Evolutionary conservation across 2,797 vertebrate genomes (phyloP).

Genomic region (Thunnus albacares): DNA sequence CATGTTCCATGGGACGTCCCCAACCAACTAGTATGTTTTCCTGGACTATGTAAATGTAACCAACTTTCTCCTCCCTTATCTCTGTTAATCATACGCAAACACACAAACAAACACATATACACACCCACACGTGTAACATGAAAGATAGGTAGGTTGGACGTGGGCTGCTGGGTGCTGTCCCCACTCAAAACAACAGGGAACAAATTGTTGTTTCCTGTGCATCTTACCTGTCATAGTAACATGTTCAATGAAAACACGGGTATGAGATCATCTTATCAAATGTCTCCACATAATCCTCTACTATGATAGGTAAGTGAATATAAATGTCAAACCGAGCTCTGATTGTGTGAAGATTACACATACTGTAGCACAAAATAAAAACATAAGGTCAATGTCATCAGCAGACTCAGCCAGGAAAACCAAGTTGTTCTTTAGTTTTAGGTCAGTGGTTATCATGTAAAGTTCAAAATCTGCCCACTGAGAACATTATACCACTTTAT

Average conservation of each 20-base stretch:
- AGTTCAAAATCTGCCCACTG: background rate
- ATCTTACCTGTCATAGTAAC: background rate
- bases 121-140: slow-evolving; percentile 29
- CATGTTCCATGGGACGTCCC: slow-evolving; percentile 74
- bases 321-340: background rate
- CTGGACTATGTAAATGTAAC: slow-evolving; percentile 67
- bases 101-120: slow-evolving; percentile 14
- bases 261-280: background rate
- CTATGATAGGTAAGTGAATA: background rate
- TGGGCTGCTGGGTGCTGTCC: slow-evolving; percentile 67
- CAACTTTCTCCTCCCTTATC: slow-evolving; percentile 34
- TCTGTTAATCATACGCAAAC: slow-evolving; percentile 15
- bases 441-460: background rate
- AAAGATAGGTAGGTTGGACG: slow-evolving; percentile 30
- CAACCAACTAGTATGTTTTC: slow-evolving; percentile 62
- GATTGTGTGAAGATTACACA: background rate
- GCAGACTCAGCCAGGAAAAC: background rate
- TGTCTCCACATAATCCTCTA: background rate
- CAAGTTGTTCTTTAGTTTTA: background rate
- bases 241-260: slow-evolving; percentile 2
- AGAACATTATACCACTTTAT: background rate
- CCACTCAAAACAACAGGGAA: slow-evolving; percentile 34
- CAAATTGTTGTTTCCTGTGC: background rate
- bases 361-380: background rate
- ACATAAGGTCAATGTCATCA: background rate